Percentiles rank a stretch among this genome's conserved stretches.
Conservation (phyloP, 2,797 vertebrate species). For the Sebastes elongatus region DNA sequence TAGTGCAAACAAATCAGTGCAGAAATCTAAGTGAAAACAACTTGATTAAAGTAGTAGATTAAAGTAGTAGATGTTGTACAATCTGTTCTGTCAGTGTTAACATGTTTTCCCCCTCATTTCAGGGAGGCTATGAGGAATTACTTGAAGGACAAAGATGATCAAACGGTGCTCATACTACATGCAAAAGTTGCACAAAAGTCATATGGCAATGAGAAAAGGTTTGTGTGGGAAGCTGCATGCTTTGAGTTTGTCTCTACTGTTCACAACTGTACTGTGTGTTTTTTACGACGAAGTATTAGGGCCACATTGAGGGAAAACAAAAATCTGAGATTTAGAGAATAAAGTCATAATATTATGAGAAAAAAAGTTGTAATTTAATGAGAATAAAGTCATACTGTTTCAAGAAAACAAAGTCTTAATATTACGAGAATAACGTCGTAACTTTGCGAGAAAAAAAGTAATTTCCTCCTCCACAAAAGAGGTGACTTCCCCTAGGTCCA, state of each 20-base stretch:
- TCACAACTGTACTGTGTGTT: neutral
- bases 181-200: conserved; percentile 99
- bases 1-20: neutral
- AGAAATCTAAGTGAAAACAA: neutral
- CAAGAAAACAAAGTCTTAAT: no score
- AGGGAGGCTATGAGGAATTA: conserved; percentile 99
- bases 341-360: no score
- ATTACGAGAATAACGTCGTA: no score
- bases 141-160: conserved; percentile 95
- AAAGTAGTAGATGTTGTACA: neutral
- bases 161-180: conserved; percentile 96
- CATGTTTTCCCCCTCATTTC: neutral
- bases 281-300: no score
- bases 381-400: no score
- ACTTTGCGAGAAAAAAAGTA: no score
- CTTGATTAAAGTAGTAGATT: neutral
- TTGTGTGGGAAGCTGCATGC: neutral
- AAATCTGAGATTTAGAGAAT: no score
- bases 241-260: neutral
- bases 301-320: no score
- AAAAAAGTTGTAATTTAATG: no score
- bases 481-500: no score
- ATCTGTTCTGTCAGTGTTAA: neutral
- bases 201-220: conserved; percentile 98
- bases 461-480: no score